A percentile compares a stretch with the other conserved stretches of the same genome.
phyloP scores from a whole-genome alignment of 2,113 vertebrate species.

The Eonycteris spelaea region DNA sequence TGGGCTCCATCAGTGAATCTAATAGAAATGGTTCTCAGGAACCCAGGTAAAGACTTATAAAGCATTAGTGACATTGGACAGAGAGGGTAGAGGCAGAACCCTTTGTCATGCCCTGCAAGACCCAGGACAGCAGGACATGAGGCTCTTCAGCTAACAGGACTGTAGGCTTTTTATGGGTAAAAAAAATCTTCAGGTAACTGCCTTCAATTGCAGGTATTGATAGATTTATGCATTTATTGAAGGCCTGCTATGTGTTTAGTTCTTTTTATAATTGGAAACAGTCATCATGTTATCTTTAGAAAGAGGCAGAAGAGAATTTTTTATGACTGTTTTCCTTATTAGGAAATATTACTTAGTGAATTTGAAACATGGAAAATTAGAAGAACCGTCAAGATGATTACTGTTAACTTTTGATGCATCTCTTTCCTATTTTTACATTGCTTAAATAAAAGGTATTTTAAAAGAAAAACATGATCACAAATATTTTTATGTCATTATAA shows the following conservation, averaged over 20 bases:
- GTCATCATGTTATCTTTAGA: background rate
- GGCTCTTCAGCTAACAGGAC: background rate
- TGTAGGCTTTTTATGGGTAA: background rate
- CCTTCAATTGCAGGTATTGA: background rate
- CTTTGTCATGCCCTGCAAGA: accelerated
- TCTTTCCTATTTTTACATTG: background rate
- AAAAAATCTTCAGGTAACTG: background rate
- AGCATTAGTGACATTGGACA: background rate
- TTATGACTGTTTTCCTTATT: background rate
- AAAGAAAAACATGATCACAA: background rate
- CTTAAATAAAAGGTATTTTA: background rate
- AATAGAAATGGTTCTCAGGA: background rate
- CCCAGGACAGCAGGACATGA: background rate
- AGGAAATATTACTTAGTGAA: background rate
- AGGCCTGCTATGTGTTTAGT: too few species aligned
- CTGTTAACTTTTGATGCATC: background rate
- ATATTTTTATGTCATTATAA: background rate
- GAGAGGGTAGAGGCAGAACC: background rate
- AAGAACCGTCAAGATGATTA: background rate
- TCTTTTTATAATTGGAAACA: background rate
- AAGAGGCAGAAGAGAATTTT: background rate
- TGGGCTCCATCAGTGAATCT: too few species aligned
- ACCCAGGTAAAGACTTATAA: background rate
- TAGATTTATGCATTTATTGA: background rate
- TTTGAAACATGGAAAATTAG: background rate